Base-by-base conservation (phyloP, 2,797 vertebrate species). In the Pseudomugil gertrudae region DNA sequence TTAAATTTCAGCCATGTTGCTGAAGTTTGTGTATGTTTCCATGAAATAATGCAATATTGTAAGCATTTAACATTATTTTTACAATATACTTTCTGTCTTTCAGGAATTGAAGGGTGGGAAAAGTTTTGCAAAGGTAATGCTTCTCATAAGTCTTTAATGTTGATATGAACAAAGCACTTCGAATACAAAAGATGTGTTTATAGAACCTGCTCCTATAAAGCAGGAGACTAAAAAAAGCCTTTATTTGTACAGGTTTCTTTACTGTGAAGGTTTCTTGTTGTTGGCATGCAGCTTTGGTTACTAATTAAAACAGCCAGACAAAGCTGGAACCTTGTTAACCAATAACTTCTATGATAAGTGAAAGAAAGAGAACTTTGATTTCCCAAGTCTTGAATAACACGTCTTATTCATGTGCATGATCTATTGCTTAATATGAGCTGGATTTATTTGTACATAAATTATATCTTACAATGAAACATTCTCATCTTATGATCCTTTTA, bases 21-120 rank as follows among this genome's bases (percentile, higher is more conserved):
- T 54, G 40, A 5, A 43, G 29, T 11, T 23, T 27, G 21, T 33
- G 53, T 9, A 36, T 52, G 13, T 60, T 67, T 15, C 10, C 8
- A 59, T 4, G 11, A 56, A 36, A n/a, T 17, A 51, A 2, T 57
- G 19, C 66, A 24, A 35, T 3, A 36, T 50, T 1, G 9, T 19
- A 27, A 21, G 19, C 40, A 45, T 3, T 9, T 45, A n/a, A 21
- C 17, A 45, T 45, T 9, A 9, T 43, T 43, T n/a, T 43, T 43
- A 3, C n/a, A n/a, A n/a, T n/a, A 9, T 3, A 14, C 13, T 50
- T 48, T 79, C 66, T 81, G 27, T 70, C 75, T 81, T 93, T 68
- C 81, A 99, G 97, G 97, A 99, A 90, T 78, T 97, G 79, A 99
- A 99, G 91, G 97, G 97, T 70, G 97, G 97, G 75, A 98, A 97